Evolutionary conservation across 2,113 vertebrate species (phyloP).

Genomic region (Rhabdornis inornatus): DNA sequence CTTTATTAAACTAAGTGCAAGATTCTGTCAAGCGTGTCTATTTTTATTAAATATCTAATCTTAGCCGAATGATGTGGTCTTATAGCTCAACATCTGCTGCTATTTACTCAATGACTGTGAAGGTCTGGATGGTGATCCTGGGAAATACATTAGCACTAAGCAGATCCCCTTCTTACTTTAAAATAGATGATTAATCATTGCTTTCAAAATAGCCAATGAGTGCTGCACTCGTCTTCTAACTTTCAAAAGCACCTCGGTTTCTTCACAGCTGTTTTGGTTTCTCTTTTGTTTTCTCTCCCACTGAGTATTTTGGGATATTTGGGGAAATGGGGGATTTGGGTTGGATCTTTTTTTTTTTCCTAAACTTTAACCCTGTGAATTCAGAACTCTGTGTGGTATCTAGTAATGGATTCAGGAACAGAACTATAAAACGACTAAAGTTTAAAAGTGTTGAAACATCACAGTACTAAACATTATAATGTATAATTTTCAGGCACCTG

Average conservation of each 20-base stretch:
- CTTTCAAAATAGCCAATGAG: not conserved
- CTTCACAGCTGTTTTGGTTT: not conserved
- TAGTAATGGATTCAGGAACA: not conserved
- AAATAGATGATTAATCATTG: not conserved
- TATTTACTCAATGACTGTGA: constrained; percentile 20
- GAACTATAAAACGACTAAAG: not conserved
- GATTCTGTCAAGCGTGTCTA: not conserved
- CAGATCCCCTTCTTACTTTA: not conserved
- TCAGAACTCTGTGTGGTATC: not conserved
- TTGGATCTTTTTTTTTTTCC: not conserved
- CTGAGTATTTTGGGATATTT: not conserved
- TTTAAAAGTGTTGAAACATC: not conserved
- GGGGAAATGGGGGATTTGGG: not conserved
- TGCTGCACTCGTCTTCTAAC: not conserved
- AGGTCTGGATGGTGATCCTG: constrained; percentile 25
- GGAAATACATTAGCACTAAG: not conserved
- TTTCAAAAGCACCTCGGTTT: not conserved
- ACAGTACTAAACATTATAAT: not conserved
- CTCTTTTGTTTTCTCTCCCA: not conserved
- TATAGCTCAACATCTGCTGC: constrained; percentile 13
- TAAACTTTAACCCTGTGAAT: not conserved
- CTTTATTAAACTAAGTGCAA: not conserved
- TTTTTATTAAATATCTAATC: constrained; percentile 43
- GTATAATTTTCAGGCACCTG: not conserved
- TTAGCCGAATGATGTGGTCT: not conserved